Evolutionary conservation across 2,113 vertebrate species (phyloP).

Genomic region (Scomber japonicus): DNA sequence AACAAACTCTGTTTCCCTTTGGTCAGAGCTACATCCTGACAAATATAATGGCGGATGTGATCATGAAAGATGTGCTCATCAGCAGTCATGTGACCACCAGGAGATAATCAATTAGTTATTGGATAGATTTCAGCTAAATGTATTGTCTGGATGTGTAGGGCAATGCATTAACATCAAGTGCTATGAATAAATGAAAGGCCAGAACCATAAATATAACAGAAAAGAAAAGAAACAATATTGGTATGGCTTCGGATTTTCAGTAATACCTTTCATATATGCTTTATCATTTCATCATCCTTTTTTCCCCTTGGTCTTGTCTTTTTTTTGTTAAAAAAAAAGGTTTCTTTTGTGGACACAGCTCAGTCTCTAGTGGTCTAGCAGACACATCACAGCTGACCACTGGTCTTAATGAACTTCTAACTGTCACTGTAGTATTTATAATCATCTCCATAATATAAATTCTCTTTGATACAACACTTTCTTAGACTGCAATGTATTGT

Average conservation of each 20-base stretch:
- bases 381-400: slow-evolving; percentile 68
- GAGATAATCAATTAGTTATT: neutral
- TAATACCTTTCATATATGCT: neutral
- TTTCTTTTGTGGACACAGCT: slow-evolving; percentile 71
- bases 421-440: neutral
- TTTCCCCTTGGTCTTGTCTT: neutral
- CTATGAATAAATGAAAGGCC: neutral
- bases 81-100: neutral
- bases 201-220: neutral
- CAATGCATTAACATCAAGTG: neutral
- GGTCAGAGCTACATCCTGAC: no score
- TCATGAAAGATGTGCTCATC: neutral
- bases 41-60: no score
- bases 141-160: neutral
- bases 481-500: neutral
- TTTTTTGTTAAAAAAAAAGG: neutral
- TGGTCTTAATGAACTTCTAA: neutral
- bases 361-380: slow-evolving; percentile 82
- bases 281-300: neutral
- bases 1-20: no score
- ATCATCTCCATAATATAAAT: neutral
- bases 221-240: neutral
- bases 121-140: neutral
- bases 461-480: neutral
- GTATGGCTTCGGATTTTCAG: neutral